Evolutionary conservation across 1,140 invertebrate species (phyloP), one percentile per base, ranked within the genome.

Genomic region (Neuroterus valhalla): DNA sequence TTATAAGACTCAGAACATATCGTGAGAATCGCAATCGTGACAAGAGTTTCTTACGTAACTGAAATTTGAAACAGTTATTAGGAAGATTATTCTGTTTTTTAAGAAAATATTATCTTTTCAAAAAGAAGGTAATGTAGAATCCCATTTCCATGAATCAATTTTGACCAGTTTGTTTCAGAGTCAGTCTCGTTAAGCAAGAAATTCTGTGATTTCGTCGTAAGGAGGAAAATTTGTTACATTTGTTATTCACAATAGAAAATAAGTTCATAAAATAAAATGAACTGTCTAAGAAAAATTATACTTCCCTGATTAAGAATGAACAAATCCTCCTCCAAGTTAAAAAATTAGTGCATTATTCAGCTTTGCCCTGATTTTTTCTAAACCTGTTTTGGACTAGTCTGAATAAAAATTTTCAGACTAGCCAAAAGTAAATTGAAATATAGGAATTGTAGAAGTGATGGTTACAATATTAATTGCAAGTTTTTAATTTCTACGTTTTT

Each of bases 321-420:
- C 23, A 10, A 55, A 55, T 55, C 26, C 11, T 55, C 52, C 14
- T 26, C 55, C 14, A 6, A 38, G 23, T 62, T 62, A 62, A 62
- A 4, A 62, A 62, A 38, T 62, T 62, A 62, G 55, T 62, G 55
- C 55, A 62, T 26, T 14, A 55, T 26, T 62, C 21, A 26, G 14
- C 17, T 12, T 23, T 23, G 5, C 31, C 31, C 21, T 62, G 21
- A 55, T 55, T 23, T 55, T 6, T 31, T 62, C n/a, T 4, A 23
- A 38, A 31, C 55, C 55, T 31, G 31, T 23, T 52, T 31, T 62
- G 4, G 21, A 21, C 31, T 12, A 3, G 23, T 31, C 12, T 62
- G 55, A 21, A 62, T 62, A 62, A 62, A 62, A 62, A 31, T 12
- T 1, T 52, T 8, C 19, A 52, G 50, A 5, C 19, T 3, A 21